Base-by-base conservation (phyloP, 2,113 vertebrate species). In the Solea senegalensis region DNA sequence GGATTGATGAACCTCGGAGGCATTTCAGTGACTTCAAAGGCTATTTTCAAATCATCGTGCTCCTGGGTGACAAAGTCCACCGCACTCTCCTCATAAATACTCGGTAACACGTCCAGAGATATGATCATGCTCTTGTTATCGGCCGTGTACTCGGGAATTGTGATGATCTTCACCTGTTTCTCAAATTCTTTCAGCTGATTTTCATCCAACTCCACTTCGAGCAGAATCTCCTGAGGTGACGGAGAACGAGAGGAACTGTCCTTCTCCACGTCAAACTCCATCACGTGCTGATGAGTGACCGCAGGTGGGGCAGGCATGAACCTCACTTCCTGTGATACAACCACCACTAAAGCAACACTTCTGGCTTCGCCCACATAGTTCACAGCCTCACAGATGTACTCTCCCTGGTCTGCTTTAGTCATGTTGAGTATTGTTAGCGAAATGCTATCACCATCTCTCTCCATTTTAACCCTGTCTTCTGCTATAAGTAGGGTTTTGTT, bases 101-200 rank as follows among this genome's bases (percentile, higher is more conserved):
- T 87, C 0, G 98, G 98, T 51, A 99, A 92, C 14, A 99, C 96
- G 86, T 99, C 96, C 65, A 99, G 88, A 65, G 95, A 99, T 79
- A 99, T 96, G 60, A 99, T 93, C 96, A 98, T 98, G 76, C 96
- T 98, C 86, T 97, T 99, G 82, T 96, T 97, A 81, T 98, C 96
- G 1, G 95, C 90, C 8, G 95, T 94, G 85, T 97, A 97, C 85
- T 98, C 96, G 1, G 98, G 97, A 60, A 95, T 95, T 7, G 98
- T 97, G 85, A 98, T 94, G 72, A 99, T 99, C 92, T 97, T 99
- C n/a, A 99, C 93, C 74, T 97, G 96, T 78, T 94, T 98, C 86
- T 99, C 97, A 95, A 98, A 98, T 79, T 98, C 97, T 70, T 95
- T 95, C 48, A 99, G 96, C 65, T 99, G 95, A 74, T 94, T 95